Evolutionary conservation across 2,113 vertebrate genomes (phyloP).

Genomic region (Emydura subglobosa): DNA sequence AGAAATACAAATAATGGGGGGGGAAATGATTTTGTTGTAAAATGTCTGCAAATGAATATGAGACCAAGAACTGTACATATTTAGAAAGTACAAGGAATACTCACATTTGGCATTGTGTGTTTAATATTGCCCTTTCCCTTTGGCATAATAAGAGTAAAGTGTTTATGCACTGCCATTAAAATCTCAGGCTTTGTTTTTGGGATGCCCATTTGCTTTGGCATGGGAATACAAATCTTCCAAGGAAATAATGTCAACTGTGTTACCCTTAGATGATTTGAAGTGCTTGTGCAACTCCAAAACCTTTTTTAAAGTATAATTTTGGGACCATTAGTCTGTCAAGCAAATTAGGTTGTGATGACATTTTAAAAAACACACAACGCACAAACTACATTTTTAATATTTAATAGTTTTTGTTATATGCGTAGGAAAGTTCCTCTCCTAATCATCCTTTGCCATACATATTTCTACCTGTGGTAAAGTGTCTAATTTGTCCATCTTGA

Average conservation of each 20-base stretch:
- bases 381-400: background rate
- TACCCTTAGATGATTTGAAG: background rate
- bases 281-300: background rate
- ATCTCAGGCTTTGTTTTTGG: background rate
- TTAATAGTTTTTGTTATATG: background rate
- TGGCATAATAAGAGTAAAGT: too few relatives aligned
- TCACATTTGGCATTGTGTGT: rapidly evolving
- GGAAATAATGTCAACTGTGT: background rate
- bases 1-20: rapidly evolving
- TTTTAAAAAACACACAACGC: background rate
- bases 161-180: background rate
- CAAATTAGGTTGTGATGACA: background rate
- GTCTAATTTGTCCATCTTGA: background rate
- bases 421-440: background rate
- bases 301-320: background rate
- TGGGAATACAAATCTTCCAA: background rate
- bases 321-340: background rate
- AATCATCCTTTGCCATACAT: background rate
- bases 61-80: rapidly evolving
- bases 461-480: background rate
- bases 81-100: background rate
- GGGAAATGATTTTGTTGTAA: background rate
- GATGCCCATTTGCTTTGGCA: background rate
- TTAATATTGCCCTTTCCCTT: background rate
- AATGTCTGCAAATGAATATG: background rate